Evolutionary conservation across 2,888 invertebrate genomes (phyloP), one percentile per base, ranked within the genome.

Genomic region (Drosophila atroscutellata): DNA sequence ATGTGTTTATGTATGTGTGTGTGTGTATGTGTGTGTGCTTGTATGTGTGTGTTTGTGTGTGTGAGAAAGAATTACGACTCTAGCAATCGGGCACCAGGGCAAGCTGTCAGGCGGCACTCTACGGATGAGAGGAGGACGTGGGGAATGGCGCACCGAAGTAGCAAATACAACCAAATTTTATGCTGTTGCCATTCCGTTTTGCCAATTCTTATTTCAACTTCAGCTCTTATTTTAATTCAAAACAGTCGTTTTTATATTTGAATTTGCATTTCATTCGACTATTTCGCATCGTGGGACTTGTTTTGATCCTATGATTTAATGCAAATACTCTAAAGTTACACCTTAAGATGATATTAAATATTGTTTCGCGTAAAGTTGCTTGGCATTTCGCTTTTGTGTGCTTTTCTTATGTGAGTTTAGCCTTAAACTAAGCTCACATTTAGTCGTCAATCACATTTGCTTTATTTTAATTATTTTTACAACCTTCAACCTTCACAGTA

Each of bases 111-210:
- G 26, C 56, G 58, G 28, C 4, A 20, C 45, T 45, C 45, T 24
- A 15, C 15, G 3, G 24, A 3, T 24, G 6, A 28, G 13, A 30
- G 9, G 13, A 8, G 8, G 18, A 50, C 56, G 51, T 55, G 60
- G 58, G 52, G 51, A 56, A 58, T 55, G 67, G 68, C 62, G 76
- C 58, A 72, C 61, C 66, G 57, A 77, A 71, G 68, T 73, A 63
- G 72, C 65, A 70, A 74, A 86, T 13, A 82, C 59, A 74, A 68
- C 71, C 65, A 72, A 87, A 82, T 86, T 85, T 75, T 75, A 83
- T 83, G 83, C 81, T 83, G 81, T 81, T 83, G 83, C 86, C 81
- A 83, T 87, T 82, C 79, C 77, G 72, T 88, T 88, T 75, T 72
- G 69, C 86, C 86, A 83, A 85, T 85, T 88, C 75, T 73, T 77